Evolutionary conservation across 2,113 vertebrate species (phyloP).

Genomic region (Pelodiscus sinensis): DNA sequence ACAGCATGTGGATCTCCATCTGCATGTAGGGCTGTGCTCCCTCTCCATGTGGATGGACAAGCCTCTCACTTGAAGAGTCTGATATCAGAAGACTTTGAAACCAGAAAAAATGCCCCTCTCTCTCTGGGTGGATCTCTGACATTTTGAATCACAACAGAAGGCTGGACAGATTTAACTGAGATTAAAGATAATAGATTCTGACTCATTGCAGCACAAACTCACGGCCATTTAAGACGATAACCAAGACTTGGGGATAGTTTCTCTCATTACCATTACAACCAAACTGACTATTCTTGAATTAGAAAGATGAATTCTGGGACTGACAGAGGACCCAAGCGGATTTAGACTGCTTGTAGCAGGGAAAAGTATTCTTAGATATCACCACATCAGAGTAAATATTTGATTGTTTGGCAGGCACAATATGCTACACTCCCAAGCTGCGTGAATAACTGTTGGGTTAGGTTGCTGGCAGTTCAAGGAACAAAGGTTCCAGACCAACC

Average conservation of each 20-base stretch:
- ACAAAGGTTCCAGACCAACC: neutral
- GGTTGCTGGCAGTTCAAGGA: no score
- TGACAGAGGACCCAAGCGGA: neutral
- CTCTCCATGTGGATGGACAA: neutral
- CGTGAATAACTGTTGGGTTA: rapidly evolving
- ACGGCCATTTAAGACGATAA: neutral
- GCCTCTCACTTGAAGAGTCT: neutral
- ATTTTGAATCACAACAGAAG: neutral
- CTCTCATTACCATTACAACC: neutral
- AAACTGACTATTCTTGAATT: neutral
- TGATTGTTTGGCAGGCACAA: rapidly evolving
- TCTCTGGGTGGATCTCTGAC: neutral
- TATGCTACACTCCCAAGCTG: rapidly evolving
- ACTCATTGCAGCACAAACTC: neutral
- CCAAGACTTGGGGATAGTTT: neutral
- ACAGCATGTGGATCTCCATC: neutral
- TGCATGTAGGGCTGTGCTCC: neutral
- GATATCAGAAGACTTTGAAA: neutral
- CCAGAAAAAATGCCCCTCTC: neutral
- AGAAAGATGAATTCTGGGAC: neutral
- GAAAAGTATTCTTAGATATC: neutral
- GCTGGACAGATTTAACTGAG: neutral
- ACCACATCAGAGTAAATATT: no score
- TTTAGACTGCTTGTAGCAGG: neutral
- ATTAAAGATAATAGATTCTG: neutral